Evolutionary conservation across 2,888 invertebrate species (phyloP).

Genomic region (Gibbula magus): DNA sequence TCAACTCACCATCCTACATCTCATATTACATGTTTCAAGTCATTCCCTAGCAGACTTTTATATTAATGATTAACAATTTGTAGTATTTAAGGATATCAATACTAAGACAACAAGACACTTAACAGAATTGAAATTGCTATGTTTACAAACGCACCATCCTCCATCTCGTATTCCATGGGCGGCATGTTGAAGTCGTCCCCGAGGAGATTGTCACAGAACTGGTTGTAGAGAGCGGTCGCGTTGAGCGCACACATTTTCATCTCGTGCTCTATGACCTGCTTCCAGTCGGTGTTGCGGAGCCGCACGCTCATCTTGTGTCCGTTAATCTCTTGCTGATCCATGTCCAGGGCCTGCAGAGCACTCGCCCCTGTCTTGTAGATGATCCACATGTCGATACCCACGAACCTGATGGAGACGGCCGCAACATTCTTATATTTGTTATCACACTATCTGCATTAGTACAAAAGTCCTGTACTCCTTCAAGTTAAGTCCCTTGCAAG

Average conservation of each 20-base stretch:
- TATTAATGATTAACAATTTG: too few species aligned
- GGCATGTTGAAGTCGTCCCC: constrained; percentile 72
- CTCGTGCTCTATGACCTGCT: constrained; percentile 87
- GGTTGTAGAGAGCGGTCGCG: constrained; percentile 82
- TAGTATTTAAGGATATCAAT: too few species aligned
- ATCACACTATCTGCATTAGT: too few species aligned
- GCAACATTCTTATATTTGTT: too few species aligned
- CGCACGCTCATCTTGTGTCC: constrained; percentile 81
- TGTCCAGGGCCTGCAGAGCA: constrained; percentile 80
- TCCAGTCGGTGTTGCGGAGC: constrained; percentile 91
- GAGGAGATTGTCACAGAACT: constrained; percentile 68
- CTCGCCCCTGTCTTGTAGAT: constrained; percentile 93
- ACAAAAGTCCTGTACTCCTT: too few species aligned
- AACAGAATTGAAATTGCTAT: background rate
- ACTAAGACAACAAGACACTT: too few species aligned
- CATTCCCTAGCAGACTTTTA: too few species aligned
- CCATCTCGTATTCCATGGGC: constrained; percentile 68
- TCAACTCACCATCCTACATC: too few species aligned
- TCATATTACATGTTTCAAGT: too few species aligned
- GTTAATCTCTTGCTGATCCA: constrained; percentile 70
- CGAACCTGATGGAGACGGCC: constrained; percentile 78
- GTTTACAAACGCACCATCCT: constrained; percentile 39
- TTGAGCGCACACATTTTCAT: constrained; percentile 89
- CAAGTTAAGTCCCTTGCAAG: too few species aligned
- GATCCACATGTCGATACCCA: constrained; percentile 91